Evolutionary conservation across 2,888 invertebrate genomes (phyloP), one percentile per base, ranked within the genome.

Genomic region (Leptogaster cylindrica): DNA sequence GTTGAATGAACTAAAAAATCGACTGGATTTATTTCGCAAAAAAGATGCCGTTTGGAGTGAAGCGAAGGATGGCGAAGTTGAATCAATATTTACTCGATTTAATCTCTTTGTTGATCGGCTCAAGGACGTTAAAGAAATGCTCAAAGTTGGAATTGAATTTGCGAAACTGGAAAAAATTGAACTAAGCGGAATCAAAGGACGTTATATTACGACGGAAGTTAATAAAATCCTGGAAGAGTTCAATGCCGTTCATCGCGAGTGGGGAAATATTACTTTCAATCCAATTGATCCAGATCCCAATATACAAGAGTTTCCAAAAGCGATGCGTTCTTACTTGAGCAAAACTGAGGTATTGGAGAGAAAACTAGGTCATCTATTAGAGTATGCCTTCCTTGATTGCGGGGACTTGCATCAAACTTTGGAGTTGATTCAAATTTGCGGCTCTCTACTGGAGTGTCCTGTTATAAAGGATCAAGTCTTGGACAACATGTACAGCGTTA

Each of bases 161-260:
- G 81, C 88, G 46, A 95, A 94, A 77, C 79, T 96, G 69, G 96
- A 97, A 79, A 93, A 92, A 77, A 87, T 93, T 1, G 91, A 91
- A 76, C 85, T 92, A 66, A 89, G 89, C 41, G 92, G 89, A 0
- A 76, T 88, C 5, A 83, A 86, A 67, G 90, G 89, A 1, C 86
- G 87, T 71, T 83, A 81, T 18, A 82, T 89, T 10, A 85, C 85
- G 64, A 77, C 80, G 1, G 85, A 84, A 68, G 81, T 86, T 2
- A 75, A 75, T 8, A 75, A 77, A n/a, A 78, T 83, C 28, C 71
- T 75, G 4, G 78, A 78, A 28, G 76, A 76, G 16, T 79, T 77
- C 51, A 76, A 76, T 51, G 71, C 25, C 2, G 65, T 67, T 23
- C 78, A 77, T 68, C 71, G 76, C 2, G 76, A 77, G 25, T 80